These are phyloP conservation scores for Merodon equestris DNA, from an alignment of 2,888 invertebrate species.

Conservation along the genomic window DNA sequence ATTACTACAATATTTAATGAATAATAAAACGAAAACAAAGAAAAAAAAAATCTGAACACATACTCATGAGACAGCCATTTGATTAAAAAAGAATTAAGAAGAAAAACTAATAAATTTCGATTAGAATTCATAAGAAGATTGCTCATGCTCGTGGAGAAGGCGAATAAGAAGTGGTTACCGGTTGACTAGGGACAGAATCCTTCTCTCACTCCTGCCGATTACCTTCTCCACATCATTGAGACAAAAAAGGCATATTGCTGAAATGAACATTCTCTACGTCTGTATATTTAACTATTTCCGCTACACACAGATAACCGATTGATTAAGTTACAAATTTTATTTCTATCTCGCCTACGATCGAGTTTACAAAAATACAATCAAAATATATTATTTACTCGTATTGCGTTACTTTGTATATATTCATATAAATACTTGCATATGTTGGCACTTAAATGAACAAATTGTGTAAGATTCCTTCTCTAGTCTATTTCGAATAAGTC, in stretches of 20 bases:
- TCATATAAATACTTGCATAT: too few relatives aligned
- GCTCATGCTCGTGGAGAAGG: conserved; percentile 10
- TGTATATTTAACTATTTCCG: conserved; percentile 49
- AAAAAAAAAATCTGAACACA: conserved; percentile 45
- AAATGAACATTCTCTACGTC: conserved; percentile 14
- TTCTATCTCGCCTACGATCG: conserved; percentile 29
- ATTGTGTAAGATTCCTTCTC: conserved; percentile 26
- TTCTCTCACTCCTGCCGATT: neutral
- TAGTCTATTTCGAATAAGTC: conserved; percentile 37
- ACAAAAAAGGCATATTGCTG: neutral
- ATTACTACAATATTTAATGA: neutral
- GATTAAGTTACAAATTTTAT: conserved; percentile 25
- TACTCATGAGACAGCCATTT: conserved; percentile 47
- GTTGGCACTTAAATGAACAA: conserved; percentile 65
- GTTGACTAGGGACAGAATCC: too few relatives aligned
- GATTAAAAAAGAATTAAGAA: conserved; percentile 15
- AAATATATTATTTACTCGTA: conserved; percentile 14
- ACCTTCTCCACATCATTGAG: conserved; percentile 1
- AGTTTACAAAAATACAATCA: conserved; percentile 47
- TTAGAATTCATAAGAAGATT: conserved; percentile 10
- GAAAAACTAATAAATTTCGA: conserved; percentile 16
- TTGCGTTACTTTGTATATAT: too few relatives aligned
- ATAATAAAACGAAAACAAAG: conserved; percentile 25
- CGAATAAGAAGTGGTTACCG: neutral
- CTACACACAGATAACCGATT: conserved; percentile 35